Conservation (phyloP, 2,113 vertebrate species). For the Chionodraco myersi region DNA sequence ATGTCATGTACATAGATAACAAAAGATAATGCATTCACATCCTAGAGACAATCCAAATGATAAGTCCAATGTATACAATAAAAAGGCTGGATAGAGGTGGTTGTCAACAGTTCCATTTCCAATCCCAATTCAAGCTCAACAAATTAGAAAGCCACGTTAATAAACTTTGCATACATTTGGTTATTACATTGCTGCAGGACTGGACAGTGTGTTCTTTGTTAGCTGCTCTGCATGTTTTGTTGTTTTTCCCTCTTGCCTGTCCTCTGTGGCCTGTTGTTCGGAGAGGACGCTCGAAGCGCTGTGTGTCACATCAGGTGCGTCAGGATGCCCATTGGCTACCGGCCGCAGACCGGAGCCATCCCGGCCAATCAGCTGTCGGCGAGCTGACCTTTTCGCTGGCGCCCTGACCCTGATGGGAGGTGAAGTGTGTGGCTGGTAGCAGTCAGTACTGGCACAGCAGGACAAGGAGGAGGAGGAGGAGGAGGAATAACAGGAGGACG, state of each 20-base stretch:
- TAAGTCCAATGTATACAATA: too few relatives aligned
- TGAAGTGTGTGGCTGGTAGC: conserved; percentile 83
- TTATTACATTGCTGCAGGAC: conserved; percentile 44
- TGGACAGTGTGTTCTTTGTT: conserved; percentile 60
- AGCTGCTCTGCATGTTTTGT: conserved; percentile 47
- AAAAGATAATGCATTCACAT: too few relatives aligned
- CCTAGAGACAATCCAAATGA: too few relatives aligned
- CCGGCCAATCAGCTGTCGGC: conserved; percentile 78
- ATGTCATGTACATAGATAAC: too few relatives aligned
- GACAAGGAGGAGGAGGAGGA: conserved; percentile 48
- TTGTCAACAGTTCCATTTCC: too few relatives aligned
- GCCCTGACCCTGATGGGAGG: conserved; percentile 81
- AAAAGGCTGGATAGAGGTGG: too few relatives aligned
- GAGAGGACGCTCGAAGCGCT: conserved; percentile 60
- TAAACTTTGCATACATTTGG: conserved; percentile 35
- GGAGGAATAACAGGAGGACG: conserved; percentile 53
- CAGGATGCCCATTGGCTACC: conserved; percentile 77
- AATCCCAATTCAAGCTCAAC: conserved; percentile 20
- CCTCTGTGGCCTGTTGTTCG: conserved; percentile 60
- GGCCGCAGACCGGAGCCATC: conserved; percentile 63
- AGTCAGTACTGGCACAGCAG: conserved; percentile 79
- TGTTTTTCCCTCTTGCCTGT: conserved; percentile 56
- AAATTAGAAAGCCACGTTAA: conserved; percentile 44
- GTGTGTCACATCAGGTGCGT: conserved; percentile 82
- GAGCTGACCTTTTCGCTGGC: conserved; percentile 77